phyloP scores from a whole-genome alignment of 2,113 vertebrate species.

The Oryzias curvinotus region DNA sequence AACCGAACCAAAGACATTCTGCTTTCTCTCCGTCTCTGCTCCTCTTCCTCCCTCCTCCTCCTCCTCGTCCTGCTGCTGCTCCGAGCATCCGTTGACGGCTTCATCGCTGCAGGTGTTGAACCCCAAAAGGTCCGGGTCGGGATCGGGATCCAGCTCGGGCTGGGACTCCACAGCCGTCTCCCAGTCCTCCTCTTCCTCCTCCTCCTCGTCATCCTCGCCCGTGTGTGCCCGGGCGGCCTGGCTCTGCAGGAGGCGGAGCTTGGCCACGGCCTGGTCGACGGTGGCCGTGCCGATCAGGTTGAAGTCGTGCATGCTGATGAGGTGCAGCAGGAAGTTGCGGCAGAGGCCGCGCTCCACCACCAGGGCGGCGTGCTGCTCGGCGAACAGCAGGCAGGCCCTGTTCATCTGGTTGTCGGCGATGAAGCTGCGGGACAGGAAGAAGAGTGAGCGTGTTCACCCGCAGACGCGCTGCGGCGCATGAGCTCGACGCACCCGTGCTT shows the following conservation, averaged over 20 bases:
- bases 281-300: slow-evolving; percentile 91
- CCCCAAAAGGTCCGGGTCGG: background rate
- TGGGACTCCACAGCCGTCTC: slow-evolving; percentile 66
- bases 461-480: too few relatives aligned
- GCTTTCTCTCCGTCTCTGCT: background rate
- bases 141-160: slow-evolving; percentile 48
- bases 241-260: slow-evolving; percentile 85
- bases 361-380: slow-evolving; percentile 85
- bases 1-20: background rate
- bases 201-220: slow-evolving; percentile 12
- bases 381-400: slow-evolving; percentile 92
- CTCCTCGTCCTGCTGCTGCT: background rate
- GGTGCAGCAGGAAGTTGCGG: slow-evolving; percentile 95
- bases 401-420: slow-evolving; percentile 99
- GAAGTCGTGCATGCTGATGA: slow-evolving; percentile 99
- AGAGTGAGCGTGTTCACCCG: background rate
- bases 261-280: slow-evolving; percentile 90
- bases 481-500: slow-evolving; percentile 77
- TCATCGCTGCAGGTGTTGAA: slow-evolving; percentile 12
- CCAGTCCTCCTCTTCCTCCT: slow-evolving; percentile 63
- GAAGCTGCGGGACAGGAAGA: slow-evolving; percentile 79
- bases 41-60: background rate
- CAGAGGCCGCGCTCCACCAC: slow-evolving; percentile 88
- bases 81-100: background rate
- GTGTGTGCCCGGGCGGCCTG: background rate